Percentiles rank a stretch among this genome's conserved stretches.
Conservation (phyloP, 2,888 invertebrate species). For the Tryphoninae sp. region DNA sequence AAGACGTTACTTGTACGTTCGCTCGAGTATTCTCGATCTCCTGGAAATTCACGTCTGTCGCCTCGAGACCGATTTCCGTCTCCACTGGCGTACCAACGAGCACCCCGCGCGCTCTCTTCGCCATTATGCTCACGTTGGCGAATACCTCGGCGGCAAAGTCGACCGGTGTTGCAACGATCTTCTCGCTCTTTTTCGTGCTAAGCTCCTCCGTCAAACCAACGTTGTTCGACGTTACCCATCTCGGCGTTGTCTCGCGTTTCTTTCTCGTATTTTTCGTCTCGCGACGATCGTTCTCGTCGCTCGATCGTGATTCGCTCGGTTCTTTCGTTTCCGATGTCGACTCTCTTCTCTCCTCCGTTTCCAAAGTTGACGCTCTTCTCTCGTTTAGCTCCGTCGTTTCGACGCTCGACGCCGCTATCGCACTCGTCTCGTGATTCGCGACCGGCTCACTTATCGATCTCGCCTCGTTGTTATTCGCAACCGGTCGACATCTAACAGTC, state of each 20-base stretch:
- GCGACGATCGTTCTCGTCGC: conserved; percentile 1
- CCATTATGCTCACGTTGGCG: conserved; percentile 60
- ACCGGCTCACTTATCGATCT: conserved; percentile 16
- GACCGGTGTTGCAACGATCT: conserved; percentile 51
- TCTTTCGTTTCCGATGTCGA: conserved; percentile 3
- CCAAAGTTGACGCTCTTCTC: background rate
- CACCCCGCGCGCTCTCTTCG: conserved; percentile 52
- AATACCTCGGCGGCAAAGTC: conserved; percentile 66
- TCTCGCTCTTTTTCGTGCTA: conserved; percentile 34
- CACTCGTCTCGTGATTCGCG: conserved; percentile 38
- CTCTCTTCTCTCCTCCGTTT: too few relatives aligned
- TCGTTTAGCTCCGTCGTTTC: conserved; percentile 31
- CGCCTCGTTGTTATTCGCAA: conserved; percentile 31
- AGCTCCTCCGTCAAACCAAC: conserved; percentile 10
- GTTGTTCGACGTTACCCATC: background rate
- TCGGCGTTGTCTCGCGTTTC: background rate
- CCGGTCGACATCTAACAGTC: conserved; percentile 44
- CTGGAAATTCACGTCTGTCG: conserved; percentile 56
- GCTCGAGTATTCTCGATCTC: conserved; percentile 58
- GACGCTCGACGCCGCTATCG: conserved; percentile 13
- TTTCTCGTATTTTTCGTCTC: conserved; percentile 19
- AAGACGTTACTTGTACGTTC: background rate
- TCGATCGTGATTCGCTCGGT: conserved; percentile 2
- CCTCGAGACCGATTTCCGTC: conserved; percentile 65
- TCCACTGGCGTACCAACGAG: conserved; percentile 59